Base-by-base conservation (phyloP, 2,113 vertebrate species). In the Orientallactaga bullata region DNA sequence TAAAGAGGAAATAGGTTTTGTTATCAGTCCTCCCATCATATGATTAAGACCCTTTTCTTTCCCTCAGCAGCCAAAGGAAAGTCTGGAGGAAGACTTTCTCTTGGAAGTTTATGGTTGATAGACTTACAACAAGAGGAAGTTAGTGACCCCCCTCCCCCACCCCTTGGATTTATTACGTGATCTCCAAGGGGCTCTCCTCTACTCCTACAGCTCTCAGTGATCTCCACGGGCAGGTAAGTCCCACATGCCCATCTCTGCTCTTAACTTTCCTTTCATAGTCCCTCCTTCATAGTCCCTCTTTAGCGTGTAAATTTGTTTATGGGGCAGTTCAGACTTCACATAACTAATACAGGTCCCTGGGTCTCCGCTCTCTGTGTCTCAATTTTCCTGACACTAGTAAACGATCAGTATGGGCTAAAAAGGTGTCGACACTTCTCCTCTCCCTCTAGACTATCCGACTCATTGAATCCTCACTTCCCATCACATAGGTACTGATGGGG, bases 1-100 rank as follows among this genome's bases (percentile, higher is more conserved):
- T 88, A 74, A 71, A 18, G 28, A 7, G n/a, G 32, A 58, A 82
- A 89, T 72, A 65, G 65, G 71, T 95, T 89, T 39, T 85, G 65
- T 69, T 89, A 32, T 80, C 17, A 37, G 35, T 71, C 23, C 24
- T 32, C 18, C 12, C 51, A 77, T n/a, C 23, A 85, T 17, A 23
- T 30, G 17, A 87, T n/a, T 39, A 68, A 73, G 74, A 18, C 30
- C 32, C 35, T 8, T 35, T 12, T 10, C 13, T 42, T 68, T 71
- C 65, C 4, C 21, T 80, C 30, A 55, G 90, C 30, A 73, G 26
- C 51, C 18, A 84, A 82, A 63, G n/a, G 66, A 71, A 88, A 20
- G 4, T 63, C 28, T 21, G 32, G 18, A 87, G 28, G 9, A 74
- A 93, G 58, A 87, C 2, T n/a, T 10, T 69, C 24, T 92, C 24